Evolutionary conservation across 2,113 vertebrate species (phyloP).

Genomic region (Oceanites oceanicus): DNA sequence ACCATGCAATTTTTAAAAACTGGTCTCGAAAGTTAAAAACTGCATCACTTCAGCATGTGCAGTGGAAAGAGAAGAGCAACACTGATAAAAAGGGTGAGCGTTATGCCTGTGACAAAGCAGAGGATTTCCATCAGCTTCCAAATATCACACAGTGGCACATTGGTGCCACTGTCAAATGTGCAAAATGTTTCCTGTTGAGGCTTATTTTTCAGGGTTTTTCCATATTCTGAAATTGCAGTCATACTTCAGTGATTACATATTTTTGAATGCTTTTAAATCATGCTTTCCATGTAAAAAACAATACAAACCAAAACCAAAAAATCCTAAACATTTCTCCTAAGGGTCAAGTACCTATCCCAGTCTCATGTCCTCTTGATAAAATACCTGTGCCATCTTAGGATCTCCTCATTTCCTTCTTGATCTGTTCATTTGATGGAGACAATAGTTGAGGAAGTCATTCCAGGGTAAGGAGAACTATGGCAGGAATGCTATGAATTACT

Average conservation of each 20-base stretch:
- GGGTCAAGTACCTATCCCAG: too few relatives aligned
- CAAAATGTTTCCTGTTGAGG: background rate
- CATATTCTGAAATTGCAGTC: background rate
- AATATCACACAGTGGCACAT: background rate
- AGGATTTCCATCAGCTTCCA: background rate
- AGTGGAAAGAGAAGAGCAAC: background rate
- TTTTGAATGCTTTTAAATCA: background rate
- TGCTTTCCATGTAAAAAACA: background rate
- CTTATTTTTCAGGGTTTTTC: background rate
- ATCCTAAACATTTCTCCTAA: background rate
- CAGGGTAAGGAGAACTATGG: background rate
- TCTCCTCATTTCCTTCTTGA: background rate
- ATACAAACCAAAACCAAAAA: background rate
- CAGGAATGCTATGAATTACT: background rate
- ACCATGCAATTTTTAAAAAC: background rate
- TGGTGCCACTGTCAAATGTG: background rate
- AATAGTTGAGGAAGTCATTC: background rate
- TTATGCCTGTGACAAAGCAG: background rate
- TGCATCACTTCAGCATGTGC: background rate
- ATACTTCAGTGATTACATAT: background rate
- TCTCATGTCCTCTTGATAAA: background rate
- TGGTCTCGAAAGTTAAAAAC: background rate
- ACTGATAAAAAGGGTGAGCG: rapidly evolving
- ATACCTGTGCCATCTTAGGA: background rate
- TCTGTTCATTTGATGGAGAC: background rate